Conservation (phyloP, 2,888 invertebrate species). For the Brenthis ino region DNA sequence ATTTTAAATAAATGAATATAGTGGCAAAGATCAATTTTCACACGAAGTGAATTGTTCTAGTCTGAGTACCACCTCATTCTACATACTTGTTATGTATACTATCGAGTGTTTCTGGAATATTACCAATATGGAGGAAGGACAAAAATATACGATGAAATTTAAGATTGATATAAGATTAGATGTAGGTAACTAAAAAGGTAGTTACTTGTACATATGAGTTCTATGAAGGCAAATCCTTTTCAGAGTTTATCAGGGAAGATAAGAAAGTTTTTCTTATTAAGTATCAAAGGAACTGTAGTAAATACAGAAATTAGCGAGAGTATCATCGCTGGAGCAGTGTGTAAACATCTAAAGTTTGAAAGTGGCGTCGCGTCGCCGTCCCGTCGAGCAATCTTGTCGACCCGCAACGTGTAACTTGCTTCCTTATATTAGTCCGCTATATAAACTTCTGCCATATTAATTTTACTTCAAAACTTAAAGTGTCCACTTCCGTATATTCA, state of each 20-base stretch:
- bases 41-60: no score
- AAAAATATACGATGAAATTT: no score
- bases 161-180: no score
- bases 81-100: no score
- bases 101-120: no score
- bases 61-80: no score
- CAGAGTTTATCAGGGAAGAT: constrained; percentile 57
- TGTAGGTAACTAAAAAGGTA: no score
- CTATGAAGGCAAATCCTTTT: constrained; percentile 51
- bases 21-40: no score
- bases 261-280: constrained; percentile 69
- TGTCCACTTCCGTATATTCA: not conserved
- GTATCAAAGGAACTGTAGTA: constrained; percentile 68
- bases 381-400: constrained; percentile 45
- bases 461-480: constrained; percentile 43
- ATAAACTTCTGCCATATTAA: constrained; percentile 48
- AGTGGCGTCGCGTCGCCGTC: constrained; percentile 54
- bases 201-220: no score
- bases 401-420: constrained; percentile 45
- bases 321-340: constrained; percentile 62
- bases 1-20: no score
- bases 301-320: constrained; percentile 73
- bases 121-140: no score
- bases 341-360: constrained; percentile 73
- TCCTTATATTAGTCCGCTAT: constrained; percentile 47